A percentile compares a stretch with the other conserved stretches of the same genome.
These are phyloP conservation scores for Isichthys henryi DNA, from an alignment of 2,113 vertebrate genomes.

Conservation along the genomic window DNA sequence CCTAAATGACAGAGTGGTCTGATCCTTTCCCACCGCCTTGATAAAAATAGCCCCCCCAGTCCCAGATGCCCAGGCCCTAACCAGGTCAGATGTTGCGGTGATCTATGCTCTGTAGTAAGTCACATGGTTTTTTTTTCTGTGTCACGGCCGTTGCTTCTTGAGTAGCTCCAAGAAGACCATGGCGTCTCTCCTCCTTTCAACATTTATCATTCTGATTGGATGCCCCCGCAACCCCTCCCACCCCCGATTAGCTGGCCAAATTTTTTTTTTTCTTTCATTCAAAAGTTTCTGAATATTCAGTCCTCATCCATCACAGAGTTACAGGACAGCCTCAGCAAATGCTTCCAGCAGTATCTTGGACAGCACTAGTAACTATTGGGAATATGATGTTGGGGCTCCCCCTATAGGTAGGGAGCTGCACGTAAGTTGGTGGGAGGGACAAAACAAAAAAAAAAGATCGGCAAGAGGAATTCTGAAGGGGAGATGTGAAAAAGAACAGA, in stretches of 20 bases:
- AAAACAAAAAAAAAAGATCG: not conserved
- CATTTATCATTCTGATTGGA: constrained; percentile 3
- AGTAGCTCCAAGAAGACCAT: not conserved
- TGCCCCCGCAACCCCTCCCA: not conserved
- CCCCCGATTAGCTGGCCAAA: not conserved
- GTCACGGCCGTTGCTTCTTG: not conserved
- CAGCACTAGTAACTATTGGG: not conserved
- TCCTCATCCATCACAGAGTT: not conserved
- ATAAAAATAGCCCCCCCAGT: constrained; percentile 6
- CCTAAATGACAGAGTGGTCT: not conserved
- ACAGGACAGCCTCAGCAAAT: not conserved
- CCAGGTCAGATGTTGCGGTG: constrained; percentile 12
- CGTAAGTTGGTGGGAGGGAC: not conserved
- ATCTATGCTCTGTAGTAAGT: constrained; percentile 5
- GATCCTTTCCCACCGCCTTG: constrained; percentile 15
- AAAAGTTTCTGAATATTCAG: not conserved
- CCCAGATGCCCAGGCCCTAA: constrained; percentile 3
- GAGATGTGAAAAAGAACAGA: not conserved
- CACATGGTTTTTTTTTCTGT: constrained; percentile 9
- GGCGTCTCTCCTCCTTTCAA: not conserved
- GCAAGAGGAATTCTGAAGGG: not conserved
- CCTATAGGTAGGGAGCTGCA: constrained; percentile 49
- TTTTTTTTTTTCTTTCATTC: not conserved
- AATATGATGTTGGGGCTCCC: constrained; percentile 62
- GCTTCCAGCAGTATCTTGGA: not conserved